A percentile compares a stretch with the other conserved stretches of the same genome.
These are phyloP conservation scores for Hyperopisus bebe DNA, from an alignment of 2,113 vertebrate species.

Conservation along the genomic window DNA sequence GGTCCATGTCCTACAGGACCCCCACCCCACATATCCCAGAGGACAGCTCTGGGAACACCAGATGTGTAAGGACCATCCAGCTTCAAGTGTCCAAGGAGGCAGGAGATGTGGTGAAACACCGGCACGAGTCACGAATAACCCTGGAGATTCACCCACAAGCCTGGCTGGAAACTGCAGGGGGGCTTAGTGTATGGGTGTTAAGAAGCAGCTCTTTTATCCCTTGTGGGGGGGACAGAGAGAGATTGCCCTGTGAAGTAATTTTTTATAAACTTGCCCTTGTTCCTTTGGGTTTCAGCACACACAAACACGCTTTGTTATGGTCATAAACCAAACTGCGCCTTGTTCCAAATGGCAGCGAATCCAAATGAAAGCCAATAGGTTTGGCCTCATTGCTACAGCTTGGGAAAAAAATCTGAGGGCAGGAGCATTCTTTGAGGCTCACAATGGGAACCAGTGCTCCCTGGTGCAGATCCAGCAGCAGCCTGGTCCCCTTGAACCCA, in stretches of 20 bases:
- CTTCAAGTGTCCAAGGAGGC: background rate
- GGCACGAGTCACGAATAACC: background rate
- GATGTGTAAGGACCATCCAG: background rate
- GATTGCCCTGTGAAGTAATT: constrained; percentile 32
- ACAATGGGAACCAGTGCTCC: constrained; percentile 62
- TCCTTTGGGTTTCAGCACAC: constrained; percentile 18
- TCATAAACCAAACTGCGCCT: constrained; percentile 54
- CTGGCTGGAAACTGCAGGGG: background rate
- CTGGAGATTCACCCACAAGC: background rate
- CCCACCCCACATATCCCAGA: background rate
- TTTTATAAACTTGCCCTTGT: constrained; percentile 16
- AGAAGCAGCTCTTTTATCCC: background rate
- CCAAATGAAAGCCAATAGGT: constrained; percentile 61
- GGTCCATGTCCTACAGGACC: background rate
- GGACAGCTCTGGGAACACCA: too few relatives aligned
- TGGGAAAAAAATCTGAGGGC: constrained; percentile 50
- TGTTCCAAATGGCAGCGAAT: constrained; percentile 55
- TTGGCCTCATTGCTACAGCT: constrained; percentile 62
- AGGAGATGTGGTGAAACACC: background rate
- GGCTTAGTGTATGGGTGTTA: background rate
- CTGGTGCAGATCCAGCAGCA: constrained; percentile 14
- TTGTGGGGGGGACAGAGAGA: background rate
- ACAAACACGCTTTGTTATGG: constrained; percentile 52
- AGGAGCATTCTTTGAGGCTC: constrained; percentile 58
- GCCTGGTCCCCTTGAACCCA: background rate